Evolutionary conservation across 2,797 vertebrate species (phyloP).

Genomic region (Scyliorhinus canicula): DNA sequence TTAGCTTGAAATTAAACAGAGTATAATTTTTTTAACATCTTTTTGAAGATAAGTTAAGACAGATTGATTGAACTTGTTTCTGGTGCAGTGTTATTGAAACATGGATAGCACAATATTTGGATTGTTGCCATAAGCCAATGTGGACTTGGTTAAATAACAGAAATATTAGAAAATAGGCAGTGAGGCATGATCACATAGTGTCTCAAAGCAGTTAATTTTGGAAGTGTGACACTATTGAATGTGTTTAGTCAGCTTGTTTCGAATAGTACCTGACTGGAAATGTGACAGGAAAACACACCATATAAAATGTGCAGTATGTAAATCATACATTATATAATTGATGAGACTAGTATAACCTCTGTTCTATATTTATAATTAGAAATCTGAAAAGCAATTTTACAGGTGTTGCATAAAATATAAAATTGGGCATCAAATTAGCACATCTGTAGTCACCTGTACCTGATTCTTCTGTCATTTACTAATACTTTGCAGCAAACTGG

Average conservation of each 20-base stretch:
- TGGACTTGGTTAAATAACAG: constrained; percentile 14
- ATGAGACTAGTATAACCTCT: background rate
- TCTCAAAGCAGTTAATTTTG: constrained; percentile 11
- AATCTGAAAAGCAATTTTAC: constrained; percentile 22
- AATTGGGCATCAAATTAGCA: constrained; percentile 9
- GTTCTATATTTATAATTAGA: constrained; percentile 20
- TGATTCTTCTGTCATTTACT: background rate
- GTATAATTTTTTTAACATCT: background rate
- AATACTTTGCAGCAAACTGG: background rate
- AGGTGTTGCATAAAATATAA: background rate
- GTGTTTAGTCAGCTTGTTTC: constrained; percentile 27
- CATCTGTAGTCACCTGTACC: constrained; percentile 7
- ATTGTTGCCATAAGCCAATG: background rate
- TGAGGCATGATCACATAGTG: background rate
- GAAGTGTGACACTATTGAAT: background rate
- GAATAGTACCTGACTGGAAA: constrained; percentile 9
- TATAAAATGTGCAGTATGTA: background rate
- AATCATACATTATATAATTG: background rate
- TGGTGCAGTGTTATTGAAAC: background rate
- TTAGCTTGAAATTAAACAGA: background rate
- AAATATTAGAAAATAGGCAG: background rate
- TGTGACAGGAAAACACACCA: background rate
- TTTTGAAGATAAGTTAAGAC: background rate
- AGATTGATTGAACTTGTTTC: background rate
- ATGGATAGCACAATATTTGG: background rate